Base-by-base conservation (phyloP, 2,797 vertebrate genomes). In the Diplodus puntazzo region DNA sequence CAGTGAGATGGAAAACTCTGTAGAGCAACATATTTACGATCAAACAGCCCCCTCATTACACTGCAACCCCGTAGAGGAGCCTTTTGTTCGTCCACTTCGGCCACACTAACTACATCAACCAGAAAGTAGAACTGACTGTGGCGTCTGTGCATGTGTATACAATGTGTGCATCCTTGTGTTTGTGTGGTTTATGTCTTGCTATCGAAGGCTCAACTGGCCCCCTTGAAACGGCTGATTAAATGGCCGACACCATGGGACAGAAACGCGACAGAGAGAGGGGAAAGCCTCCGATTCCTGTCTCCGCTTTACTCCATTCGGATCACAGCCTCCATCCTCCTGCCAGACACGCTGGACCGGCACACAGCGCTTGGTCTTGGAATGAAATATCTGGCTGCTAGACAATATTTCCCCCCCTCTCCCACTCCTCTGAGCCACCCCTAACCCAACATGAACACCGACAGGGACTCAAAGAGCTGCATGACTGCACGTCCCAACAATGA, bases 41-140 rank as follows among this genome's bases (percentile, higher is more conserved):
- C 87, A 92, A 96, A 93, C 89, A 54, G 77, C 62, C 55, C 30
- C 85, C 93, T 97, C 95, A 95, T 97, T 97, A 95, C 89, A 69
- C 88, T 78, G 82, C 90, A 92, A 90, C 85, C 89, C 92, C 63
- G 82, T 88, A 93, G 87, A 96, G 92, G 94, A 92, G 93, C 64
- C 91, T 96, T 97, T 96, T 97, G 95, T 96, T 95, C 91, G 83
- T 88, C 78, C 91, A 75, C 79, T 89, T 77, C 81, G 76, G 90
- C 91, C 75, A 92, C 92, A 94, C 81, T 93, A 83, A 91, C 87
- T 84, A 87, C 86, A 82, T 90, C 92, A 95, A 90, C 87, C 89
- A 87, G 84, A 86, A 69, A 93, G 77, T 89, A 75, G 83, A 93
- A 92, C 90, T 94, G 89, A 89, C 88, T 83, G 73, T 87, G 87